Base-by-base conservation (phyloP, 2,888 invertebrate genomes). In the Habrosyne pyritoides region DNA sequence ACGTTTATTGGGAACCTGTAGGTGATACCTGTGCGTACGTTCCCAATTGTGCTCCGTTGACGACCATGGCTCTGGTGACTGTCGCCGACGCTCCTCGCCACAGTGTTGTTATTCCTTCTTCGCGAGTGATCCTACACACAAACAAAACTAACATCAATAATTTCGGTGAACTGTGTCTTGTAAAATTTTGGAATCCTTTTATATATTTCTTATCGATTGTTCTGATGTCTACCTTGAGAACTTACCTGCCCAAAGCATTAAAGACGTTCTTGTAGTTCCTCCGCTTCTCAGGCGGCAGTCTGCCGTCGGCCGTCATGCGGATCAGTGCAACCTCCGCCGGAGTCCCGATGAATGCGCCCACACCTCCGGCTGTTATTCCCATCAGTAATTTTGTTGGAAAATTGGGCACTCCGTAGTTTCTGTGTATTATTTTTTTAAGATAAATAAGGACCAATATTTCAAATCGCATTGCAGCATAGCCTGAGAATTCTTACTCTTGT, bases 11-110 rank as follows among this genome's bases (percentile, higher is more conserved):
- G n/a, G n/a, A n/a, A n/a, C n/a, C 24, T 24, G 24, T 24, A 24
- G 4, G 24, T 24, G 24, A n/a, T 14, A 92, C 95, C 94, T 96
- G 99, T 81, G 98, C 97, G 84, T 99, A 99, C 0, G 98, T 97
- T n/a, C 98, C 97, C 60, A 99, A 93, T 83, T 99, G 99, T 2
- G 99, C 98, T 33, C 97, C 98, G 85, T 99, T 99, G 3, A 99
- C 99, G 0, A 99, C 98, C 97, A 99, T 97, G 0, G 99, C 98
- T 64, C 97, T 91, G 2, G 96, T 96, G 92, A 97, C 95, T 0
- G 97, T 97, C 0, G 97, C 96, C 52, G 95, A 85, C 10, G 96
- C 95, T 21, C 96, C 99, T 75, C 98, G 94, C 98, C 98, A 99
- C 30, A 99, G 85, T 0, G 97, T 96, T 0, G 95, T 71, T 0